These are phyloP conservation scores for Garrulus glandarius DNA, from an alignment of 2,797 vertebrate genomes.

Conservation along the genomic window DNA sequence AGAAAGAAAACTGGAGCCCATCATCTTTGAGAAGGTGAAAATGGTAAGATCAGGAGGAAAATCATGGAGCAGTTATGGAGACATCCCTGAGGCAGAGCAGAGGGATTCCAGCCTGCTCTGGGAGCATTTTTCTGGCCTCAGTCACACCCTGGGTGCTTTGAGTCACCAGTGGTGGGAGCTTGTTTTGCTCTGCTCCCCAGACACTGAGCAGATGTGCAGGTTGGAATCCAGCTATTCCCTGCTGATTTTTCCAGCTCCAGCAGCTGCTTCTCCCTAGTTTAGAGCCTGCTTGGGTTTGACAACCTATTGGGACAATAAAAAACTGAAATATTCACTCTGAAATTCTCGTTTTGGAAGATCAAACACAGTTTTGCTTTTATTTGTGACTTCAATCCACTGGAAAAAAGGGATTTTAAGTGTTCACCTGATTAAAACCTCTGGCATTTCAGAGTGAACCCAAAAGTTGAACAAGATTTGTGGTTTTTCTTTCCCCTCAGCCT, in stretches of 20 bases:
- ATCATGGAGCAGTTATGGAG: fast-evolving
- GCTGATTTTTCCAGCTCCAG: background rate
- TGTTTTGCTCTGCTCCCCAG: constrained; percentile 18
- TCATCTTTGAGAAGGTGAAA: constrained; percentile 98
- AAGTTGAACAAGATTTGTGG: background rate
- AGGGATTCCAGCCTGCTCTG: background rate
- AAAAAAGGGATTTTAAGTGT: background rate
- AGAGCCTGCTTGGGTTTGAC: background rate
- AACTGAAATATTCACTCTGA: fast-evolving
- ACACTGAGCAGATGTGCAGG: constrained; percentile 27
- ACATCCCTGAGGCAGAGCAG: background rate
- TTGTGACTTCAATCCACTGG: background rate
- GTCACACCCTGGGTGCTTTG: background rate
- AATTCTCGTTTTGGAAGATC: background rate
- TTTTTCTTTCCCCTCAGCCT: constrained; percentile 62
- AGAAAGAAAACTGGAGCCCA: constrained; percentile 83
- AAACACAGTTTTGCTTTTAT: background rate
- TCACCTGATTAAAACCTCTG: background rate
- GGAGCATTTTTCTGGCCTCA: background rate
- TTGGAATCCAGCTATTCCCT: constrained; percentile 9
- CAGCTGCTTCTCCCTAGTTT: background rate
- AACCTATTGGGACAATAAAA: background rate
- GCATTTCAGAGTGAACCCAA: background rate
- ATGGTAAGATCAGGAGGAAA: constrained; percentile 77
- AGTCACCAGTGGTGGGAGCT: background rate